Percentiles rank a stretch among this genome's conserved stretches.
phyloP scores from a whole-genome alignment of 2,888 invertebrate genomes.

The Thumatha senex region DNA sequence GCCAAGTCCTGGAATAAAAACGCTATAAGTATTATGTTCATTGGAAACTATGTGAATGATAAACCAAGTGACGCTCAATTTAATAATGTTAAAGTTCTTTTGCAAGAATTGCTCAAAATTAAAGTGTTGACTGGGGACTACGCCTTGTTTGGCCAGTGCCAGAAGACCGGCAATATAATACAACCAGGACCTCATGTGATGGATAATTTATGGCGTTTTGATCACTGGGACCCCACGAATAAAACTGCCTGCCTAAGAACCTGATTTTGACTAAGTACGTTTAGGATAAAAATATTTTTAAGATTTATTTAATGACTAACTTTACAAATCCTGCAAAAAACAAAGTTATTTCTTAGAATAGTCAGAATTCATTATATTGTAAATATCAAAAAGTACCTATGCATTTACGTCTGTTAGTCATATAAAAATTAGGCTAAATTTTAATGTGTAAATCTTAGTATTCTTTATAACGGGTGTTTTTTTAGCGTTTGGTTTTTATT shows the following conservation, averaged over 20 bases:
- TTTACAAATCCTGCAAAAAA: too few relatives aligned
- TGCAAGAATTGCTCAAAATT: slow-evolving; percentile 49
- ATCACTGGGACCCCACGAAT: slow-evolving; percentile 55
- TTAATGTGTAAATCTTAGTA: too few relatives aligned
- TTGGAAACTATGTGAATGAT: slow-evolving; percentile 59
- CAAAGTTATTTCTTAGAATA: too few relatives aligned
- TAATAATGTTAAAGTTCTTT: slow-evolving; percentile 50
- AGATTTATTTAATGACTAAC: too few relatives aligned
- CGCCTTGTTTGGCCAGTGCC: slow-evolving; percentile 58
- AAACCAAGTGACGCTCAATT: slow-evolving; percentile 48
- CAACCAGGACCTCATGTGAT: slow-evolving; percentile 59
- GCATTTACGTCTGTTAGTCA: too few relatives aligned
- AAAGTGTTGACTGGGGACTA: slow-evolving; percentile 51
- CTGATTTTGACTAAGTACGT: neutral
- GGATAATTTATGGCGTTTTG: slow-evolving; percentile 42
- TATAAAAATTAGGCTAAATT: too few relatives aligned
- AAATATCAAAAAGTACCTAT: too few relatives aligned
- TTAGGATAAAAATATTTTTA: too few relatives aligned
- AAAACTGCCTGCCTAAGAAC: slow-evolving; percentile 33
- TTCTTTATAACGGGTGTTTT: too few relatives aligned
- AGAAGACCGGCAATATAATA: slow-evolving; percentile 45
- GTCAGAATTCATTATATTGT: too few relatives aligned
- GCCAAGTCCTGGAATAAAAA: slow-evolving; percentile 51
- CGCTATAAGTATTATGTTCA: slow-evolving; percentile 63
- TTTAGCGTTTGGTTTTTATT: too few relatives aligned